A percentile compares a stretch with the other conserved stretches of the same genome.
These are phyloP conservation scores for Peromyscus leucopus DNA, from an alignment of 2,113 vertebrate species.

Conservation along the genomic window DNA sequence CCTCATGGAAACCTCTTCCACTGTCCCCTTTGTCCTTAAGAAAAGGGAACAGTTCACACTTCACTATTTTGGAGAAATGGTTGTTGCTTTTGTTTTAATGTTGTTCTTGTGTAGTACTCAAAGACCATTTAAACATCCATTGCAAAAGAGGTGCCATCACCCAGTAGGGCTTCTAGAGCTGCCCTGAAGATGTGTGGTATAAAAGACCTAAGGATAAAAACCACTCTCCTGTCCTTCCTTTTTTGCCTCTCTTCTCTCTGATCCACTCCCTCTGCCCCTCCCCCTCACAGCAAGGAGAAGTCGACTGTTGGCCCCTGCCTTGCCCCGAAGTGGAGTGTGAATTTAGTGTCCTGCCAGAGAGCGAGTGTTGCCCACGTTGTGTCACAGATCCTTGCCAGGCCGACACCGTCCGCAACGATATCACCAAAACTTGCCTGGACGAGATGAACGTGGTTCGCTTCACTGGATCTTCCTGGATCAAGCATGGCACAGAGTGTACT, in stretches of 20 bases:
- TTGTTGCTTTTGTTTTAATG: constrained; percentile 12
- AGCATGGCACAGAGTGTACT: constrained; percentile 97
- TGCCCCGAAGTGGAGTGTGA: constrained; percentile 96
- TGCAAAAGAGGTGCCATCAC: not conserved
- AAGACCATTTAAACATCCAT: not conserved
- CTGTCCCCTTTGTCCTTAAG: not conserved
- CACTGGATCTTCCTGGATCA: constrained; percentile 98
- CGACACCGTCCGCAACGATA: constrained; percentile 95
- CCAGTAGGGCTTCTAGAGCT: not conserved
- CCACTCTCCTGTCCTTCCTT: not conserved
- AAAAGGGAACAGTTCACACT: not conserved
- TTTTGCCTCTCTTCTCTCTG: not conserved
- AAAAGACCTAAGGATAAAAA: not conserved
- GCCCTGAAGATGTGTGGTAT: not conserved
- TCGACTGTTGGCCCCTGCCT: constrained; percentile 97
- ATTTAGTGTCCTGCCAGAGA: constrained; percentile 95
- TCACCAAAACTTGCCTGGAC: constrained; percentile 97
- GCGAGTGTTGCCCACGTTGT: constrained; percentile 96
- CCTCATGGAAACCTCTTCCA: not conserved
- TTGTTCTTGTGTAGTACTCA: not conserved
- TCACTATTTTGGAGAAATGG: not conserved
- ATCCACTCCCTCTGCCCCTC: not conserved
- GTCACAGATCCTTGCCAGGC: constrained; percentile 97
- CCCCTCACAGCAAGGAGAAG: constrained; percentile 93
- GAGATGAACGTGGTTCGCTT: constrained; percentile 95